phyloP scores from a whole-genome alignment of 2,113 vertebrate species.

The Seriola aureovittata region DNA sequence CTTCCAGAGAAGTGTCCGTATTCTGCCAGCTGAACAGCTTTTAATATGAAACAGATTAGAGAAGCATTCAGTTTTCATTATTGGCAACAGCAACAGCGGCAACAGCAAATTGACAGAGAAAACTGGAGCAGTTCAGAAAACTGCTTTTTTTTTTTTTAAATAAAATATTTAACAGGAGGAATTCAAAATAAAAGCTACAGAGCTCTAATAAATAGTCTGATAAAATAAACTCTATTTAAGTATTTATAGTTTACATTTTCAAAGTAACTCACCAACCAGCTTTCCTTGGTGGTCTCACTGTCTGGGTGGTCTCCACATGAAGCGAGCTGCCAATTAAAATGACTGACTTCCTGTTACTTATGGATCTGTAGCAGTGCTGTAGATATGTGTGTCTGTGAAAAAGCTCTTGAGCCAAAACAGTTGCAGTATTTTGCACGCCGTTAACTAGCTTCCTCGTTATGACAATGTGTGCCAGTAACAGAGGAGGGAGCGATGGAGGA shows the following conservation, averaged over 20 bases:
- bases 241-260: no score
- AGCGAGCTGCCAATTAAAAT: not conserved
- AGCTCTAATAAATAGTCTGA: no score
- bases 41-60: not conserved
- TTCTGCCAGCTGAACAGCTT: not conserved
- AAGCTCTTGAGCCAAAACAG: not conserved
- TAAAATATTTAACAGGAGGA: no score
- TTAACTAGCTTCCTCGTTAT: slow-evolving; percentile 17
- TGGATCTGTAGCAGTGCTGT: not conserved
- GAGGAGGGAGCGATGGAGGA: slow-evolving; percentile 9
- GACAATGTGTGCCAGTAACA: slow-evolving; percentile 40
- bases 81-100: no score
- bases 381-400: not conserved
- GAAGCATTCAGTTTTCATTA: no score
- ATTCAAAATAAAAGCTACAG: no score
- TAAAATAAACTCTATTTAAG: no score
- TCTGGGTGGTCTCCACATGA: not conserved
- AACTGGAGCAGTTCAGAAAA: no score
- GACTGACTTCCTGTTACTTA: slow-evolving; percentile 14
- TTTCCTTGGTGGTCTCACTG: no score
- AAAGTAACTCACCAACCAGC: no score
- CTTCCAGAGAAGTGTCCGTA: not conserved
- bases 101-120: no score
- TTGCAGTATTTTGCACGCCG: not conserved
- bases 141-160: no score